Evolutionary conservation across 2,113 vertebrate genomes (phyloP).

Genomic region (Esox niger): DNA sequence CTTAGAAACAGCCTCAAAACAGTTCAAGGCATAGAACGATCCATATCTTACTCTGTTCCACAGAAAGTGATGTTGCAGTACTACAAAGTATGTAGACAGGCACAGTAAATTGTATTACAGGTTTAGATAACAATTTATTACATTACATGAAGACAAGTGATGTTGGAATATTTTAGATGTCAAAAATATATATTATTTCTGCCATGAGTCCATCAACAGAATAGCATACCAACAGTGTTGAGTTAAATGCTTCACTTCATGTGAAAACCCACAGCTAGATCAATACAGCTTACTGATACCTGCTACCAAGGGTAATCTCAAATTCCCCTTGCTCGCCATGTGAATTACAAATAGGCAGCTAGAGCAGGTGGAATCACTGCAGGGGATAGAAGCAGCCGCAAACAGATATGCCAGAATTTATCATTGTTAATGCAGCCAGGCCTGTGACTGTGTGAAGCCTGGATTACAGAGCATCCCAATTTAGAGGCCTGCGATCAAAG

Average conservation of each 20-base stretch:
- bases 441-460: slow-evolving; percentile 14
- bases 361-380: slow-evolving; percentile 15
- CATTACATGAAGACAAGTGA: neutral
- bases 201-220: slow-evolving; percentile 8
- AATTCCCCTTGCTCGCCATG: slow-evolving; percentile 18
- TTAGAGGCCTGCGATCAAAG: slow-evolving; percentile 36
- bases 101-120: too few relatives aligned
- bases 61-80: too few relatives aligned
- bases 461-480: slow-evolving; percentile 31
- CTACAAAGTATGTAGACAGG: too few relatives aligned
- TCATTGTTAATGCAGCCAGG: slow-evolving; percentile 19
- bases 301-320: slow-evolving; percentile 20
- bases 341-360: slow-evolving; percentile 17
- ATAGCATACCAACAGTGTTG: slow-evolving; percentile 1
- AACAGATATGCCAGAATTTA: slow-evolving; percentile 12
- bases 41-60: too few relatives aligned
- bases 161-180: neutral
- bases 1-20: too few relatives aligned
- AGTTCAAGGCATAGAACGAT: too few relatives aligned
- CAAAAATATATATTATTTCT: neutral
- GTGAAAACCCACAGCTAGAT: slow-evolving; percentile 25
- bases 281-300: slow-evolving; percentile 23
- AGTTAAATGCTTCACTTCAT: slow-evolving; percentile 22
- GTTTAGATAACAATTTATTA: too few relatives aligned
- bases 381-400: neutral